Evolutionary conservation across 2,888 invertebrate species (phyloP), one percentile per base, ranked within the genome.

Genomic region (Mythimna vitellina): DNA sequence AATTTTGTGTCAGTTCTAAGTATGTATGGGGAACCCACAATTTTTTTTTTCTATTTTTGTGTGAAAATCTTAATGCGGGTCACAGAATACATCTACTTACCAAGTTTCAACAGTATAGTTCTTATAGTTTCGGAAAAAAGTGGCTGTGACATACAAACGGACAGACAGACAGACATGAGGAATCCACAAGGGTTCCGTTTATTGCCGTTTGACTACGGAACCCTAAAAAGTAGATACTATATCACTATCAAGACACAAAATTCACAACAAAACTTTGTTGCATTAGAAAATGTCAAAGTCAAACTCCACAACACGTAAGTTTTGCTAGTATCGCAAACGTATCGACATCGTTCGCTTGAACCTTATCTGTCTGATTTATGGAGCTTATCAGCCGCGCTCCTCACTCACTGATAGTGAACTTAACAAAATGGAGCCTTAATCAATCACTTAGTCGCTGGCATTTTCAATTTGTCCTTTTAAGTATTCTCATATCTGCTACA

Each of bases 331-430:
- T 71, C 75, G 65, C 67, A 73, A 64, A 80, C 65, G 65, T 86
- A 88, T 85, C 83, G 84, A 75, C 80, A 82, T 73, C 65, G 64
- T 72, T 81, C 81, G 65, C 85, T 64, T 53, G 74, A 64, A 66
- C 86, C 91, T 93, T 95, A 94, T 93, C 93, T 84, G 78, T 72
- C 86, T 93, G 93, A 95, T 94, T 94, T 93, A 95, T 93, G 89
- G 85, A 83, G 86, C 90, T 92, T 94, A 94, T 94, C 94, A 92
- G 76, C 82, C 86, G 83, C 81, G 84, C 86, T 88, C 83, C 87
- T 86, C 83, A 85, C 88, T 89, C 81, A 77, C 86, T 89, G 92
- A 93, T 92, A 92, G 89, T 88, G 88, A 86, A 87, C 84, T 86
- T 84, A 87, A 92, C 92, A 92, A 93, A 93, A 89, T 91, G 89